Evolutionary conservation across 2,888 invertebrate species (phyloP), one percentile per base, ranked within the genome.

Genomic region (Rhogogaster chlorosoma): DNA sequence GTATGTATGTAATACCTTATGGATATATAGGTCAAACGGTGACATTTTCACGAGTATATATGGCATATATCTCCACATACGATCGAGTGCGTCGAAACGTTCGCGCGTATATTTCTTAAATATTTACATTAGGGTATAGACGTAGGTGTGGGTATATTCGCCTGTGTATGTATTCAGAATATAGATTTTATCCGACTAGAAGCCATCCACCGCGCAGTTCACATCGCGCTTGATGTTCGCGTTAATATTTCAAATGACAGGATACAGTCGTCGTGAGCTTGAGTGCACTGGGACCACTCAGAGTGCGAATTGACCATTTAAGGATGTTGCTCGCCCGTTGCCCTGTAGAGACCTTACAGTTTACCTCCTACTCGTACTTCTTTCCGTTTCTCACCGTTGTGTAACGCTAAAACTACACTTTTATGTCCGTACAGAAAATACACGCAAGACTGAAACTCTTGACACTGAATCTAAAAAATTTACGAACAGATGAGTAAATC

Each of bases 201-300:
- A 80, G 22, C 53, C 7, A 42, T 36, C 61, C 80, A 32, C 18
- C 71, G 71, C 73, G 77, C 36, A 85, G 85, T 86, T 86, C 86
- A 83, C 83, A 82, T 49, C 84, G 85, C 84, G 89, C 88, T 88
- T 88, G 89, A 89, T 88, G 87, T 86, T 71, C 87, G 86, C 88
- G 86, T 88, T 89, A 89, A 89, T 89, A 89, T 89, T 86, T 87
- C 87, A 90, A 89, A 90, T 89, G 89, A 90, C 88, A 88, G 87
- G 84, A 83, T 45, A 42, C 26, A 45, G 22, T 83, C 70, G 42
- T 64, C 61, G 61, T 64, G 38, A 77, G 53, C 53, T 53, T 73
- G 42, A 73, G 77, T 77, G 77, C 77, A 32, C 29, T 53, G 45
- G 77, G 49, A 53, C 49, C 77, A 77, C 61, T 80, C 32, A 57